Conservation (phyloP, 2,888 invertebrate species). For the Monochamus alternatus region DNA sequence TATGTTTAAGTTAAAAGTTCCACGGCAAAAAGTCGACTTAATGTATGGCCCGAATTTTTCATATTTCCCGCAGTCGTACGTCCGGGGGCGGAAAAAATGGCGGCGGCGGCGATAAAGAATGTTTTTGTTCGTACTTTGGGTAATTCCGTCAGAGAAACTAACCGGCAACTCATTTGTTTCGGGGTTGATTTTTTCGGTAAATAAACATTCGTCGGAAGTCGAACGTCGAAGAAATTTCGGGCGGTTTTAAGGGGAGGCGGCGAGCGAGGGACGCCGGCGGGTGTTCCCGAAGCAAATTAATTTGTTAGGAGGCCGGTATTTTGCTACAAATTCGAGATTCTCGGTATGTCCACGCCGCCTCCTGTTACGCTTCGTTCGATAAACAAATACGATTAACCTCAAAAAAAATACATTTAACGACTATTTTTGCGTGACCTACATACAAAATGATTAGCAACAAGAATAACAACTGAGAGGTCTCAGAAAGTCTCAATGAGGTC, state of each 20-base stretch:
- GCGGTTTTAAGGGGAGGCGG: background rate
- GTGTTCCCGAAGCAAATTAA: background rate
- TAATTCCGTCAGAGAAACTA: conserved; percentile 29
- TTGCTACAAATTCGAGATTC: too few relatives aligned
- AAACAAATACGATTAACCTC: too few relatives aligned
- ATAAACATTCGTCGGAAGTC: conserved; percentile 18
- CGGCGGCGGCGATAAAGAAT: conserved; percentile 35
- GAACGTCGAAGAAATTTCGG: background rate
- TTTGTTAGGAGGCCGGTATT: background rate
- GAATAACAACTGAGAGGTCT: too few relatives aligned
- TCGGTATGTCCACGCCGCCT: too few relatives aligned
- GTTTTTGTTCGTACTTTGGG: conserved; percentile 36
- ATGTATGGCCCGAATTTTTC: conserved; percentile 50
- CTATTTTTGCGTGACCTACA: too few relatives aligned
- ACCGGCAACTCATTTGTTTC: conserved; percentile 34
- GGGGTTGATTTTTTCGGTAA: conserved; percentile 20
- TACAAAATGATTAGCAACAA: too few relatives aligned
- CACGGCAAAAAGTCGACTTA: conserved; percentile 49
- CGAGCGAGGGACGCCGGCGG: background rate
- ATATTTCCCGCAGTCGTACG: conserved; percentile 43
- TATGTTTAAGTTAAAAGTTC: conserved; percentile 48
- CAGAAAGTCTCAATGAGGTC: too few relatives aligned
- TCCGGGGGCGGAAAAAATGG: conserved; percentile 34
- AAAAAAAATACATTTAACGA: too few relatives aligned
- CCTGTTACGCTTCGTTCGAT: too few relatives aligned